Base-by-base conservation (phyloP, 2,888 invertebrate genomes). In the Diabrotica balteata region DNA sequence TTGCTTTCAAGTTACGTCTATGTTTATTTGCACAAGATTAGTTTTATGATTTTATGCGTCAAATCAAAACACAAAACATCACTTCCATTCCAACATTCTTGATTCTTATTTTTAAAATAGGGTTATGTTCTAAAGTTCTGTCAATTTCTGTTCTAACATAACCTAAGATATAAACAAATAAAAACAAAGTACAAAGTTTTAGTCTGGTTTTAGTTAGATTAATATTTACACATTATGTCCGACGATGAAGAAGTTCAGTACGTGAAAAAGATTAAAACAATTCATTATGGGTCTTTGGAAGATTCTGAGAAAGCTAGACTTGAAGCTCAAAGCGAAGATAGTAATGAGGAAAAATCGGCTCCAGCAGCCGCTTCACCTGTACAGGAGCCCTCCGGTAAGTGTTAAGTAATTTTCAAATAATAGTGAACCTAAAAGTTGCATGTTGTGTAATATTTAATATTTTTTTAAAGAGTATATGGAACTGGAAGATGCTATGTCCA, bases 271-370 rank as follows among this genome's bases (percentile, higher is more conserved):
- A 87, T 88, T 66, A 92, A 92, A 82, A 90, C 90, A 0, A 88
- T 96, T 59, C 94, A 96, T 80, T 96, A 96, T 89, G 96, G 96
- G 10, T 95, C 96, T 0, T 82, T 96, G 80, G 96, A 96, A 82
- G 95, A 95, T 79, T 86, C 89, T 46, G 96, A 96, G 84, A 88
- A 92, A 72, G 88, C 89, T 9, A 87, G 94, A 65, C 84, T 93
- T 78, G 87, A 88, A 17, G 86, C 88, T 9, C 70, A 71, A 67
- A 89, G 88, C 0, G 88, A 87, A 0, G 90, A 90, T 50, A 79
- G 75, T 68, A 78, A 77, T 66, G 88, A 88, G 45, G 88, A 88
- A n/a, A 86, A 89, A 10, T 86, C 85, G 68, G 71, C 77, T 8
- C 80, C 86, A 61, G 83, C 89, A 57, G 88, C 88, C 52, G 81